These are phyloP conservation scores for Penaeus indicus DNA, from an alignment of 1,140 invertebrate genomes.

Conservation along the genomic window DNA sequence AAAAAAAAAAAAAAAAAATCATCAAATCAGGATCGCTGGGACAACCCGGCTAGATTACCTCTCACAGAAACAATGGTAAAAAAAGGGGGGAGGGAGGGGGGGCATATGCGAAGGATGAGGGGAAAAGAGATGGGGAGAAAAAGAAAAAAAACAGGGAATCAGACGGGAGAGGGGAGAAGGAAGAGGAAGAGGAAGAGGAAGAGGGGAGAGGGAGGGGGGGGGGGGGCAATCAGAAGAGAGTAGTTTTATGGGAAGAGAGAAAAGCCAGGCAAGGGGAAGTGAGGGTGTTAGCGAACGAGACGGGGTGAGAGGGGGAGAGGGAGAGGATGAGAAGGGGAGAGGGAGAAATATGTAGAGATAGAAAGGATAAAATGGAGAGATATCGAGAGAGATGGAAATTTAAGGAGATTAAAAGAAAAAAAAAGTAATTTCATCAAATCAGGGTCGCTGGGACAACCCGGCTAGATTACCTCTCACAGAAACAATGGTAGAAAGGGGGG, in stretches of 20 bases:
- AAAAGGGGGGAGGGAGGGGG: background rate
- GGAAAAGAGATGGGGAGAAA: background rate
- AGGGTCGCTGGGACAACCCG: too few species aligned
- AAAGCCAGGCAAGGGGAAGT: background rate
- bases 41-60: too few species aligned
- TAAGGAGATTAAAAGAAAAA: constrained; percentile 5
- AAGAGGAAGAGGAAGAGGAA: background rate
- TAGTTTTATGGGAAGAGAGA: background rate
- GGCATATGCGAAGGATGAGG: background rate
- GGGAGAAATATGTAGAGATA: background rate
- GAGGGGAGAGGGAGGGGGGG: too few species aligned
- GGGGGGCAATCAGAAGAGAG: background rate
- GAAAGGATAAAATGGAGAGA: background rate
- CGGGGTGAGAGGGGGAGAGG: background rate
- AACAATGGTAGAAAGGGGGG: background rate
- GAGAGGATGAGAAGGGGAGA: background rate
- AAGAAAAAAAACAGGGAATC: constrained; percentile 11
- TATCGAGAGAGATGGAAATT: background rate
- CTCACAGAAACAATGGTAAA: background rate
- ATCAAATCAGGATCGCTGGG: too few species aligned
- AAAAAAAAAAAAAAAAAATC: too few species aligned
- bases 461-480: too few species aligned
- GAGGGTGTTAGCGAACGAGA: background rate
- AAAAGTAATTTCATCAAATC: too few species aligned
- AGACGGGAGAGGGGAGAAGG: background rate